Conservation (phyloP, 2,797 vertebrate species). For the Crossoptilon crossoptilon region DNA sequence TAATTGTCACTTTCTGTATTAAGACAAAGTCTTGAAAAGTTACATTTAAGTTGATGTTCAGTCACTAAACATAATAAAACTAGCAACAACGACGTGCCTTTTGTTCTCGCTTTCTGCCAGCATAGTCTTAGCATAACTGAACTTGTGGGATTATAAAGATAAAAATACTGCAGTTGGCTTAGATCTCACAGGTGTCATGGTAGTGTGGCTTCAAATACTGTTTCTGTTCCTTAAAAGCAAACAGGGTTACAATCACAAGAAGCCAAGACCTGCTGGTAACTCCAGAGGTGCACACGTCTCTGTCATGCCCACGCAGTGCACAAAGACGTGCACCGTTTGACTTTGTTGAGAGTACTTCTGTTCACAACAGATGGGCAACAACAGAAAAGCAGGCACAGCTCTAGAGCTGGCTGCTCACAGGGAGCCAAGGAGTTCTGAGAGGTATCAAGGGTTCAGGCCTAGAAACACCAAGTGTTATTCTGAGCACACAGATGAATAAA, state of each 20-base stretch:
- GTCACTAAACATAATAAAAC: neutral
- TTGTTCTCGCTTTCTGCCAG: neutral
- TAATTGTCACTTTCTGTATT: neutral
- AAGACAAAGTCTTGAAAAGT: neutral
- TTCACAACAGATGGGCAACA: neutral
- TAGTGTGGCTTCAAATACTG: neutral
- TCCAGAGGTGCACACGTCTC: neutral
- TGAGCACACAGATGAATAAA: rapidly evolving
- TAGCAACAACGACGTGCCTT: neutral
- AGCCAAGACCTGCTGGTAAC: neutral
- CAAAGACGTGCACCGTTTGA: neutral
- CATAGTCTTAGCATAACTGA: neutral
- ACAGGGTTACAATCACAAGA: neutral
- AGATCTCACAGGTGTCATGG: neutral
- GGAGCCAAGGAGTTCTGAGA: neutral
- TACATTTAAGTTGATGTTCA: neutral
- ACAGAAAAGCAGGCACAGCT: neutral
- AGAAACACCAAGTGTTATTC: neutral
- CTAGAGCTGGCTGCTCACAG: neutral
- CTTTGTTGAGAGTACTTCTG: neutral
- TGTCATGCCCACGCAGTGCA: neutral
- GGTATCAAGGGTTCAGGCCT: neutral
- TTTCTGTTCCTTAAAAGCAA: neutral
- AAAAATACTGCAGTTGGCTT: neutral
- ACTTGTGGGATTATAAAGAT: neutral